These are phyloP conservation scores for Entomobrya multifasciata DNA, from an alignment of 2,888 invertebrate genomes.

Conservation along the genomic window DNA sequence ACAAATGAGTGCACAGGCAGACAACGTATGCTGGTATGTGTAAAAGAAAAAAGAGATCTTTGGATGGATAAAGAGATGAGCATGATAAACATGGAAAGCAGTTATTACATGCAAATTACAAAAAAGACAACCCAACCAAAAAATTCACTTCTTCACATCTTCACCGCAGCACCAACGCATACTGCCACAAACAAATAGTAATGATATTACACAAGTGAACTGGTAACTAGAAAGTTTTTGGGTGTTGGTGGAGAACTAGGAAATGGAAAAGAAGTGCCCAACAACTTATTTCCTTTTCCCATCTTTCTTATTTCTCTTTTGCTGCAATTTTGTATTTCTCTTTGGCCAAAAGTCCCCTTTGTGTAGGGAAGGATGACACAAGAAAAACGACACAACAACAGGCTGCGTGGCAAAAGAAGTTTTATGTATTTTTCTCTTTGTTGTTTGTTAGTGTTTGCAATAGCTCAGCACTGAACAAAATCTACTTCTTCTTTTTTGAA, in stretches of 20 bases:
- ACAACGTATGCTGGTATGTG: neutral
- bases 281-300: constrained; percentile 23
- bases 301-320: constrained; percentile 1
- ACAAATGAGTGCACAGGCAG: neutral
- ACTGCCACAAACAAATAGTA: constrained; percentile 21
- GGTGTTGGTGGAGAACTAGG: neutral
- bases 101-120: neutral
- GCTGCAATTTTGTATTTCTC: neutral
- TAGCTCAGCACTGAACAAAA: too few species aligned
- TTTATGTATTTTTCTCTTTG: too few species aligned
- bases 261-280: neutral
- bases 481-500: too few species aligned
- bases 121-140: too few species aligned
- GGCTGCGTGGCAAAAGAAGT: neutral
- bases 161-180: neutral
- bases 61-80: too few species aligned
- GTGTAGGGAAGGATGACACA: neutral
- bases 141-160: too few species aligned
- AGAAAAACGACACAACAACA: neutral
- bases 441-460: too few species aligned
- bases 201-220: neutral
- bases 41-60: too few species aligned
- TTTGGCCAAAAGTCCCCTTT: neutral
- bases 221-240: neutral
- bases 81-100: neutral